Base-by-base conservation (phyloP, 2,797 vertebrate species). In the Gymnothorax reevesii region DNA sequence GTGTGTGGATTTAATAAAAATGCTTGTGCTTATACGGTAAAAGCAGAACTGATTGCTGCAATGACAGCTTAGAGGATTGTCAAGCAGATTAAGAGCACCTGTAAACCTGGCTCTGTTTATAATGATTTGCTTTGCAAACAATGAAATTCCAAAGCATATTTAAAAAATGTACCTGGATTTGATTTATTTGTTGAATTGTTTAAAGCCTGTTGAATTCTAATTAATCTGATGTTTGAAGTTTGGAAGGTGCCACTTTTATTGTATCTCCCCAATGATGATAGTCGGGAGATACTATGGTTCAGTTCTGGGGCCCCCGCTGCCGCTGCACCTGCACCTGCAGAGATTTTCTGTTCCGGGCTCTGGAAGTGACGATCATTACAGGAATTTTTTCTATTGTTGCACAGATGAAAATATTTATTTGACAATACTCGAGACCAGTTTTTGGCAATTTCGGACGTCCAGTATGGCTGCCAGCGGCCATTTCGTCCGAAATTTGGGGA, bases 191-290 rank as follows among this genome's bases (percentile, higher is more conserved):
- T 83, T 86, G 80, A 83, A 77, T 57, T 27, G 84, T 69, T 60
- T 57, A 6, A 86, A 83, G 17, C 57, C 66, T 83, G 55, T 49
- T 83, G 64, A 83, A 87, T 87, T 55, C 33, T 64, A 83, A 85
- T 85, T 17, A 62, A 57, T 82, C 9, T 55, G 66, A 83, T 71
- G 55, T 84, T 69, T 85, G 10, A 84, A 84, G 73, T 20, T 2
- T 69, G 83, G 71, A 73, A 85, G 54, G 2, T 42, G 69, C 13
- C 57, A 66, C 49, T 42, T 52, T 69, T 42, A 42, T 42, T 42
- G 33, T 1, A 42, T 42, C 33, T 42, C 33, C 33, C 33, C 33
- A 42, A 42, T 2, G 33, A 42, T 42, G 33, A 42, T 42, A 42
- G 33, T 42, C 1, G 33, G 33, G 33, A 42, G 33, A 42, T 42